Conservation (phyloP, 2,113 vertebrate species). For the Microcebus jonahi region DNA sequence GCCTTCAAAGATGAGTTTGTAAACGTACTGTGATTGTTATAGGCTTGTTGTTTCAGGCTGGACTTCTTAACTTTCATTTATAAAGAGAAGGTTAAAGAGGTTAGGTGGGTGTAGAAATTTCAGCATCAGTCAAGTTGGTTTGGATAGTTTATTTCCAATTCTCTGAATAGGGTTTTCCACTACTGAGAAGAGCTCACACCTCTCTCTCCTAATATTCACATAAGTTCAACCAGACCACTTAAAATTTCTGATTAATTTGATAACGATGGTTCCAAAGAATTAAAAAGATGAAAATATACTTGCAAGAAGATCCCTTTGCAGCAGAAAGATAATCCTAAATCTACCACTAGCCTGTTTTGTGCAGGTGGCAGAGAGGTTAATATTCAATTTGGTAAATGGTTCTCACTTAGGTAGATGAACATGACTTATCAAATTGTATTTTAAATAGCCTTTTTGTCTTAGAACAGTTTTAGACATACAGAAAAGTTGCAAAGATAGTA, state of each 20-base stretch:
- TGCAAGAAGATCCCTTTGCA: not conserved
- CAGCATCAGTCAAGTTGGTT: not conserved
- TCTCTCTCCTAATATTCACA: not conserved
- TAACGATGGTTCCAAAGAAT: not conserved
- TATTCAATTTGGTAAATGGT: not conserved
- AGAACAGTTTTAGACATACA: not conserved
- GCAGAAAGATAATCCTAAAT: not conserved
- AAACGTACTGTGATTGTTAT: not conserved
- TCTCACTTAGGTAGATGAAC: not conserved
- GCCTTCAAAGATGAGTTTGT: not conserved
- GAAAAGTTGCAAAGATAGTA: not conserved
- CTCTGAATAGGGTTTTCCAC: not conserved
- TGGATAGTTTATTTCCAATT: not conserved
- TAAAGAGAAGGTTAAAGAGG: not conserved
- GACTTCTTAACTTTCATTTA: not conserved
- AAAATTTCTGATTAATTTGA: not conserved
- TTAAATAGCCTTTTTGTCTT: not conserved
- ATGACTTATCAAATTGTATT: not conserved
- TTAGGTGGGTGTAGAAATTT: not conserved
- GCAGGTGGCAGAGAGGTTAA: not conserved
- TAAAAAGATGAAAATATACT: not conserved
- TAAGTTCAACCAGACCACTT: not conserved
- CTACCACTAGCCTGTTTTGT: not conserved
- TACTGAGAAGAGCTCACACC: not conserved
- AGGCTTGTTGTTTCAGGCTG: not conserved